Conservation (phyloP, 2,113 vertebrate genomes). For the Butorides virescens region DNA sequence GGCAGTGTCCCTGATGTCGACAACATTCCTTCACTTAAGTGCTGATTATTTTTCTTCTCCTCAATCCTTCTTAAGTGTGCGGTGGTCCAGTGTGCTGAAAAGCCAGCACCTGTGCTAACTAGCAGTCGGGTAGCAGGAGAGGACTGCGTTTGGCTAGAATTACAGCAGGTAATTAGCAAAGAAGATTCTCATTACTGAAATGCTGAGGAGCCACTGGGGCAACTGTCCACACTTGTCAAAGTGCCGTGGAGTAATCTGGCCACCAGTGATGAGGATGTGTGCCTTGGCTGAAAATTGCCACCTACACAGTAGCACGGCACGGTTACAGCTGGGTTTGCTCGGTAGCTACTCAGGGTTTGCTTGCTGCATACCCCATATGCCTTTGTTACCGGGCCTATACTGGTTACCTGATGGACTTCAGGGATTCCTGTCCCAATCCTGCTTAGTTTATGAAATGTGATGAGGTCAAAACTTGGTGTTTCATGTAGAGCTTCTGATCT, state of each 20-base stretch:
- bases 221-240: neutral
- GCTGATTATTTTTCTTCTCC: neutral
- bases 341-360: neutral
- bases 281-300: neutral
- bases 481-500: neutral
- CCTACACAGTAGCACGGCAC: accelerated
- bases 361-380: accelerated
- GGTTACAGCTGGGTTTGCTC: neutral
- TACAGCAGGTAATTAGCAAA: neutral
- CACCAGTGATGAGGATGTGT: neutral
- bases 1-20: neutral
- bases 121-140: neutral
- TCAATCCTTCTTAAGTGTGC: neutral
- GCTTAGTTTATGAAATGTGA: neutral
- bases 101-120: neutral
- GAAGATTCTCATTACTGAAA: neutral
- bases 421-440: neutral
- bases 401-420: neutral
- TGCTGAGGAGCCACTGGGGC: neutral
- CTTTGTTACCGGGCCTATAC: neutral
- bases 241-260: neutral
- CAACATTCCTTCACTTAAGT: neutral
- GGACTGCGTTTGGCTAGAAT: neutral
- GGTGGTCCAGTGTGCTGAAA: neutral
- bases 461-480: neutral